Percentiles rank a stretch among this genome's conserved stretches.
These are phyloP conservation scores for Dasypolia templi DNA, from an alignment of 2,888 invertebrate species.

Conservation along the genomic window DNA sequence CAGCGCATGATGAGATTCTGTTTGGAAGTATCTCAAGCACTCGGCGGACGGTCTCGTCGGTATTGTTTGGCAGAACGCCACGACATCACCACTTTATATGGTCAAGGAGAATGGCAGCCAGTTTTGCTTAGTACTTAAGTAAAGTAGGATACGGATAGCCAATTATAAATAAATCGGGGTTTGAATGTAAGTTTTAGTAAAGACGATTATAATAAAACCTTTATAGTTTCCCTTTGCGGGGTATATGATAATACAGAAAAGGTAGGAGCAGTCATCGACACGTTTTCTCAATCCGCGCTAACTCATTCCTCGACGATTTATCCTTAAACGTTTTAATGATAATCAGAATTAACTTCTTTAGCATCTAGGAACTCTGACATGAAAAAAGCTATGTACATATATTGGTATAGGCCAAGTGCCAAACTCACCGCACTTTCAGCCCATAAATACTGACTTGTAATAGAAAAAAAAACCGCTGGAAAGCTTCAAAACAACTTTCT, in stretches of 20 bases:
- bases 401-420: background rate
- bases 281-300: too few relatives aligned
- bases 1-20: conserved; percentile 49
- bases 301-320: background rate
- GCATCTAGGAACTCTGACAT: background rate
- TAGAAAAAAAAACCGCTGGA: conserved; percentile 1
- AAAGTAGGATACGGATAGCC: conserved; percentile 31
- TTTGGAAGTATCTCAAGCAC: conserved; percentile 38
- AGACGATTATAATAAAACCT: conserved; percentile 22
- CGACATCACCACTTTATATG: conserved; percentile 47
- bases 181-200: conserved; percentile 12
- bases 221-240: background rate
- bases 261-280: background rate
- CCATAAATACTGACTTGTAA: background rate
- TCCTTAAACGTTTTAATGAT: background rate
- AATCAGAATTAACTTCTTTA: background rate
- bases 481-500: conserved; percentile 19
- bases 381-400: background rate
- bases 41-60: conserved; percentile 3
- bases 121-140: conserved; percentile 49
- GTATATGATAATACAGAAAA: background rate
- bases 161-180: conserved; percentile 43
- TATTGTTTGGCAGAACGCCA: conserved; percentile 50
- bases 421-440: background rate
- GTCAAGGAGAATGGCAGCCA: conserved; percentile 46